A percentile compares a stretch with the other conserved stretches of the same genome.
These are phyloP conservation scores for Conus canariensis DNA, from an alignment of 2,888 invertebrate genomes.

Conservation along the genomic window DNA sequence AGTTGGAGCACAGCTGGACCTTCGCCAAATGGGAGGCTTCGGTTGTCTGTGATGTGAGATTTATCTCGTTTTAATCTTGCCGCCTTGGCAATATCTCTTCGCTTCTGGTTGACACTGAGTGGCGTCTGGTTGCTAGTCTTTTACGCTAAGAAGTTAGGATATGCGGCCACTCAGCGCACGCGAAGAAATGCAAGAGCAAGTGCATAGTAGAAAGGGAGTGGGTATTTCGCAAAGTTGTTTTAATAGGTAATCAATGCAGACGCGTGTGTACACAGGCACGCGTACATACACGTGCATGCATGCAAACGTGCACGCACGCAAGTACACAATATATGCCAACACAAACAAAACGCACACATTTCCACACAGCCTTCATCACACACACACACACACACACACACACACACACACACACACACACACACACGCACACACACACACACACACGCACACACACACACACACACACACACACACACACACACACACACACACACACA, in stretches of 20 bases:
- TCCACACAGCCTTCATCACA: neutral
- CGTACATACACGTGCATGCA: neutral
- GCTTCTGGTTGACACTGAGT: no score
- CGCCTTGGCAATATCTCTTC: no score
- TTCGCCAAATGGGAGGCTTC: no score
- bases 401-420: neutral
- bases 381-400: slow-evolving; percentile 15
- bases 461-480: slow-evolving; percentile 2
- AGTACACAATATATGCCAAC: slow-evolving; percentile 7
- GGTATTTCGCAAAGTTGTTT: no score
- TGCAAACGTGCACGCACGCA: slow-evolving; percentile 19
- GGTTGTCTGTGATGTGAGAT: no score
- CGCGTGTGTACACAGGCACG: neutral
- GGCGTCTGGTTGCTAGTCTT: no score
- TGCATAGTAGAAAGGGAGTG: no score
- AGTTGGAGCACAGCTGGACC: no score
- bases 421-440: slow-evolving; percentile 8
- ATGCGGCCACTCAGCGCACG: no score
- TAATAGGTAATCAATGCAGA: neutral
- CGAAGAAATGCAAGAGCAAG: no score
- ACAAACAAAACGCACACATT: neutral
- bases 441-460: neutral
- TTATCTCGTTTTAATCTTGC: no score
- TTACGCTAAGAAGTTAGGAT: no score
- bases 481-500: neutral